These are phyloP conservation scores for Carpatolechia fugitivella DNA, from an alignment of 2,888 invertebrate genomes.

Conservation along the genomic window DNA sequence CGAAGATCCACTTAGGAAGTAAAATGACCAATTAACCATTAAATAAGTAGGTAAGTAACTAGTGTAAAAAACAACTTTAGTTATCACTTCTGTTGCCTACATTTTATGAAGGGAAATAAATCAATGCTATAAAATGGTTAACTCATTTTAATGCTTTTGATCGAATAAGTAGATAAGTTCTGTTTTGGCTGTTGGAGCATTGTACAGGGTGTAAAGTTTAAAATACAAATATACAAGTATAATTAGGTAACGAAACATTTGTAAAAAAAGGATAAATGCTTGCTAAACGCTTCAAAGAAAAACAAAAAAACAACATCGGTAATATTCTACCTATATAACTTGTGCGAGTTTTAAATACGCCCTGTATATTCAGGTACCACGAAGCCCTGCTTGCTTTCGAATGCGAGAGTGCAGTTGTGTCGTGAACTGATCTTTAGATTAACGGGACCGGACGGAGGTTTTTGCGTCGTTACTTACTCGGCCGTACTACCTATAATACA, in stretches of 20 bases:
- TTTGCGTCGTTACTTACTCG: slow-evolving; percentile 29
- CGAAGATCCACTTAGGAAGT: background rate
- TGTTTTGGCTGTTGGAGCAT: too few relatives aligned
- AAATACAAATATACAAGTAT: too few relatives aligned
- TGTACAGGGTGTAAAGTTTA: too few relatives aligned
- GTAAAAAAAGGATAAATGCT: background rate
- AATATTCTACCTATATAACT: too few relatives aligned
- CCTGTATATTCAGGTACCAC: background rate
- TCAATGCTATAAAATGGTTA: background rate
- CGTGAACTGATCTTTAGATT: slow-evolving; percentile 36
- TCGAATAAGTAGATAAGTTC: background rate
- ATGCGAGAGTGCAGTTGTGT: slow-evolving; percentile 29
- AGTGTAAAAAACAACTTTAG: background rate
- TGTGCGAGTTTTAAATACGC: background rate
- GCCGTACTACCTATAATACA: background rate
- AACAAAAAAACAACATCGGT: too few relatives aligned
- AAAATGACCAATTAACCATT: background rate
- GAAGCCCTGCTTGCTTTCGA: slow-evolving; percentile 17
- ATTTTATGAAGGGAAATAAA: background rate
- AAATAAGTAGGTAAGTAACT: background rate
- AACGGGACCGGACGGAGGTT: slow-evolving; percentile 43
- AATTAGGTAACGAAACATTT: too few relatives aligned
- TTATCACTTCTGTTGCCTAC: background rate
- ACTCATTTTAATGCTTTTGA: background rate
- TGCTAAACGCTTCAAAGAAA: too few relatives aligned